phyloP scores from a whole-genome alignment of 2,797 vertebrate species.

The Molossus molossus region DNA sequence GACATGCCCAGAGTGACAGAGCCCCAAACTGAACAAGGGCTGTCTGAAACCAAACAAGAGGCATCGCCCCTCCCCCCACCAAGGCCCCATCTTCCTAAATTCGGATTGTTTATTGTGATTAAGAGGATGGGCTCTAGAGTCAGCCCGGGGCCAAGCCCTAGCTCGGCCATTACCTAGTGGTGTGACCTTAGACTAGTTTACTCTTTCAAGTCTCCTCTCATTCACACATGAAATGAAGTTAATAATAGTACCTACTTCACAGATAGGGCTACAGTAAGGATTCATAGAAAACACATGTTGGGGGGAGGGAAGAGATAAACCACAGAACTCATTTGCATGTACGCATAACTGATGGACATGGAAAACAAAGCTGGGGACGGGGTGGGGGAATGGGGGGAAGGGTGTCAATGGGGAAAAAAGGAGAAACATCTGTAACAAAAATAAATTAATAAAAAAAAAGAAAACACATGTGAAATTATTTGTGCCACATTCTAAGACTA shows the following conservation, averaged over 20 bases:
- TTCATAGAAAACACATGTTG: background rate
- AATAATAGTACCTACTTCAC: background rate
- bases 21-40: background rate
- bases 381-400: too few relatives aligned
- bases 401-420: too few relatives aligned
- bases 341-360: too few relatives aligned
- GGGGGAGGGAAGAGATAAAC: too few relatives aligned
- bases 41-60: background rate
- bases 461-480: slow-evolving; percentile 9
- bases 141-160: background rate
- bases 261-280: background rate
- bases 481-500: background rate
- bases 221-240: background rate
- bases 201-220: background rate
- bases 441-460: too few relatives aligned
- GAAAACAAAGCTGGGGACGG: too few relatives aligned
- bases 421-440: too few relatives aligned
- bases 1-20: background rate
- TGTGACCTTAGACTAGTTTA: background rate
- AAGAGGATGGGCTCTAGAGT: background rate
- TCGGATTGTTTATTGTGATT: background rate
- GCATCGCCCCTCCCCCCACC: background rate
- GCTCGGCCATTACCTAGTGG: background rate
- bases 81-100: background rate
- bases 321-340: too few relatives aligned